Base-by-base conservation (phyloP, 2,113 vertebrate genomes). In the Coptodon bakossiorum region DNA sequence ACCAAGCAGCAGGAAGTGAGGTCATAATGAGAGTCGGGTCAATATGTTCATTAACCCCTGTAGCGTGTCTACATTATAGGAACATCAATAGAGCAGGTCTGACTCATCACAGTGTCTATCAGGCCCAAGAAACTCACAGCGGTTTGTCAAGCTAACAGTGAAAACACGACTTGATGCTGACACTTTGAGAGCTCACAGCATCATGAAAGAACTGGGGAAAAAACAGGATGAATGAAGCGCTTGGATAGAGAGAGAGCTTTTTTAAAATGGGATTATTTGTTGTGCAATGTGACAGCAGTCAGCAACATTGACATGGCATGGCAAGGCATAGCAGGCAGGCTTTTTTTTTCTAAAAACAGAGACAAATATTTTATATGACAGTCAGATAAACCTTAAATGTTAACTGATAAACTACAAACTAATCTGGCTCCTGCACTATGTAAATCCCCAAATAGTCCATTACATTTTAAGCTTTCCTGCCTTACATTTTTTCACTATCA, bases 1-100 rank as follows among this genome's bases (percentile, higher is more conserved):
- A 68, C 83, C 5, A 34, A 94, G 88, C 94, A 93, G 92, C 90
- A 96, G 94, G 94, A 94, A 95, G 94, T 94, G 92, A 95, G 93
- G 90, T 94, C 91, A 95, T 95, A 93, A 92, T 91, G 84, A 94
- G 81, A 87, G 81, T 82, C 22, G 1, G 87, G 94, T 96, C 95
- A 94, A 95, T 96, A 92, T 73, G 86, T 89, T 95, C 92, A 93
- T 95, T 95, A 94, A 94, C 93, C 90, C 91, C 93, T 92, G 91
- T 81, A 88, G 93, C 86, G 94, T 81, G 78, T 91, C 84, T 85
- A 92, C 91, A 94, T 96, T 88, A 94, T 90, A 66, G 87, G 85
- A 91, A 92, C 90, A 89, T 95, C 95, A 92, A 95, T 94, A 94
- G 92, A 86, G 61, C 88, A 61, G 73, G 50, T 78, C 54, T 90